These are phyloP conservation scores for Myotis vivesi DNA, from an alignment of 2,797 vertebrate genomes.

Conservation along the genomic window DNA sequence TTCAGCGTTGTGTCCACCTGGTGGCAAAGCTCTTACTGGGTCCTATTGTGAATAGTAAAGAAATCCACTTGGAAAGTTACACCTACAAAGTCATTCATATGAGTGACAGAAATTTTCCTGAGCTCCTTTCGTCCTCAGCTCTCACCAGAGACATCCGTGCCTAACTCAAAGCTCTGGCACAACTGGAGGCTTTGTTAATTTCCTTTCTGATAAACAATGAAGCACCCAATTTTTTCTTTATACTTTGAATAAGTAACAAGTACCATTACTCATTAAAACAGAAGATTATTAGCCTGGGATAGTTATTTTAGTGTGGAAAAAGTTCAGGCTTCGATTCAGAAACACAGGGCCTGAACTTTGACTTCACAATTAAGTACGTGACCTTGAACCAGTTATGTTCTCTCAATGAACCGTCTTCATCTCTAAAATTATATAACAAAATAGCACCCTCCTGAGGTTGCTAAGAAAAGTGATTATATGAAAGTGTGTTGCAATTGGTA, in stretches of 20 bases:
- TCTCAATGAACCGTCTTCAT: neutral
- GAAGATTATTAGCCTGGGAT: neutral
- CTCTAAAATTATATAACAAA: conserved; percentile 24
- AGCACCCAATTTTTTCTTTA: neutral
- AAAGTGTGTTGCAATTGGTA: neutral
- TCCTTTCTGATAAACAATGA: neutral
- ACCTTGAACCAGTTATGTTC: neutral
- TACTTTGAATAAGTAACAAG: neutral
- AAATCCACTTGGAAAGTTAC: neutral
- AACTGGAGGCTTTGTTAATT: neutral
- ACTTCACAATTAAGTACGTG: neutral
- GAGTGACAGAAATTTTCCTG: neutral
- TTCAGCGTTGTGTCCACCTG: neutral
- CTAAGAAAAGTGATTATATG: neutral
- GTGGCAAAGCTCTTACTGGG: neutral
- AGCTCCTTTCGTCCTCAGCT: neutral
- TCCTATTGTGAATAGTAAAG: neutral
- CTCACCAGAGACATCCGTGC: neutral
- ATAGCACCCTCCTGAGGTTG: neutral
- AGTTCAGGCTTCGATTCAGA: neutral
- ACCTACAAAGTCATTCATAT: neutral
- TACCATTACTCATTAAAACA: neutral
- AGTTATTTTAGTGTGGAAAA: neutral
- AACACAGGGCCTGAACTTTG: neutral
- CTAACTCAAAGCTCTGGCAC: rapidly evolving